Conservation (phyloP, 2,113 vertebrate species). For the Talpa occidentalis region DNA sequence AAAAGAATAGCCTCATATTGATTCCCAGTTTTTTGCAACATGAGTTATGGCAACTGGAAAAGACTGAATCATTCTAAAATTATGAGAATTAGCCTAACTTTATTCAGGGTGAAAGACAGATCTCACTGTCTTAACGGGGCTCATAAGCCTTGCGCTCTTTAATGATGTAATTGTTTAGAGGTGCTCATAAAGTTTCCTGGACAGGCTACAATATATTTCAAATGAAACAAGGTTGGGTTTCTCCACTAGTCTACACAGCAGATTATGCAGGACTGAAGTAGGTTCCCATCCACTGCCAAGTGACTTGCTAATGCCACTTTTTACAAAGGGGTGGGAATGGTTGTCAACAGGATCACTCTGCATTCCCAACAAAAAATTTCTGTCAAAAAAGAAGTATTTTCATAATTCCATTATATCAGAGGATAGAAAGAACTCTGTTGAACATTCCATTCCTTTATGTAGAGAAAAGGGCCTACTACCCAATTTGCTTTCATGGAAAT, state of each 20-base stretch:
- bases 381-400: conserved; percentile 34
- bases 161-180: conserved; percentile 8
- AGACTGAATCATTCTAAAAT: conserved; percentile 43
- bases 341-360: neutral
- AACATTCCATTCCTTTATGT: neutral
- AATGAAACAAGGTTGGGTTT: neutral
- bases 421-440: neutral
- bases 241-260: neutral
- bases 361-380: neutral
- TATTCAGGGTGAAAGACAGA: conserved; percentile 49
- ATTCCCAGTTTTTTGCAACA: conserved; percentile 17
- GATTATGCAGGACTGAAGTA: neutral
- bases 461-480: neutral
- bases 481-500: neutral
- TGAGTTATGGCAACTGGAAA: neutral
- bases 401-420: conserved; percentile 9
- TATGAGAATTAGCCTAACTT: conserved; percentile 37
- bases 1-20: conserved; percentile 19
- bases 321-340: neutral
- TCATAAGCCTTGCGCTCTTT: conserved; percentile 14
- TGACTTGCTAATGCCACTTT: conserved; percentile 7
- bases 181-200: conserved; percentile 48
- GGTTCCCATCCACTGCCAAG: neutral
- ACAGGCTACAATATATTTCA: conserved; percentile 4
- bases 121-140: neutral